A percentile compares a stretch with the other conserved stretches of the same genome.
These are phyloP conservation scores for Thunnus albacares DNA, from an alignment of 2,797 vertebrate genomes.

Conservation along the genomic window DNA sequence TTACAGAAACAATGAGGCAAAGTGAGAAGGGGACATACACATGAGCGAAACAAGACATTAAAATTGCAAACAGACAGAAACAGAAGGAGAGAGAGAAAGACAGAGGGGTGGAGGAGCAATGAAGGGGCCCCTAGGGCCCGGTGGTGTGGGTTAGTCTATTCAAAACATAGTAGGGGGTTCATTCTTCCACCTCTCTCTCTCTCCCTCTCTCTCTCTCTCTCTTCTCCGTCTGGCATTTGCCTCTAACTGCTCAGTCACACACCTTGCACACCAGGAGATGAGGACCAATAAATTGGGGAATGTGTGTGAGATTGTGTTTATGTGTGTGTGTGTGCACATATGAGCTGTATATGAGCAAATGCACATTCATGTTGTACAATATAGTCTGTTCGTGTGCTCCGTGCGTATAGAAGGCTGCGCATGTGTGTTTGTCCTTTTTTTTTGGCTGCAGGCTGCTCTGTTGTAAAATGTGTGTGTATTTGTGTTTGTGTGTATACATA, in stretches of 20 bases:
- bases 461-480: slow-evolving; percentile 23
- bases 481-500: slow-evolving; percentile 18
- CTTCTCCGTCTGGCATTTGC: slow-evolving; percentile 44
- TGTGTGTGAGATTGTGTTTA: slow-evolving; percentile 25
- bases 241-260: slow-evolving; percentile 80
- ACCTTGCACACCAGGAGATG: slow-evolving; percentile 73
- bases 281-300: slow-evolving; percentile 75
- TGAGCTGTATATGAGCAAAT: slow-evolving; percentile 32
- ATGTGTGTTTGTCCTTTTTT: slow-evolving; percentile 40
- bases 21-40: slow-evolving; percentile 22
- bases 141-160: slow-evolving; percentile 63
- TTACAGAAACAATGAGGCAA: slow-evolving; percentile 75
- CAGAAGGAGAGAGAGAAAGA: slow-evolving; percentile 73
- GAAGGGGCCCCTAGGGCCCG: slow-evolving; percentile 65
- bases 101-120: slow-evolving; percentile 57
- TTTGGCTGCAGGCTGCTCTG: slow-evolving; percentile 63
- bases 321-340: slow-evolving; percentile 2
- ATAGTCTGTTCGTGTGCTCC: slow-evolving; percentile 7
- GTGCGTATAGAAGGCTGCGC: neutral
- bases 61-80: slow-evolving; percentile 38
- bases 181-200: slow-evolving; percentile 86
- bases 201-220: slow-evolving; percentile 76
- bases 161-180: slow-evolving; percentile 83
- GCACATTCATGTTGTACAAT: slow-evolving; percentile 14
- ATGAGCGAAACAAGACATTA: slow-evolving; percentile 14